Evolutionary conservation across 2,797 vertebrate genomes (phyloP).

Genomic region (Falco naumanni): DNA sequence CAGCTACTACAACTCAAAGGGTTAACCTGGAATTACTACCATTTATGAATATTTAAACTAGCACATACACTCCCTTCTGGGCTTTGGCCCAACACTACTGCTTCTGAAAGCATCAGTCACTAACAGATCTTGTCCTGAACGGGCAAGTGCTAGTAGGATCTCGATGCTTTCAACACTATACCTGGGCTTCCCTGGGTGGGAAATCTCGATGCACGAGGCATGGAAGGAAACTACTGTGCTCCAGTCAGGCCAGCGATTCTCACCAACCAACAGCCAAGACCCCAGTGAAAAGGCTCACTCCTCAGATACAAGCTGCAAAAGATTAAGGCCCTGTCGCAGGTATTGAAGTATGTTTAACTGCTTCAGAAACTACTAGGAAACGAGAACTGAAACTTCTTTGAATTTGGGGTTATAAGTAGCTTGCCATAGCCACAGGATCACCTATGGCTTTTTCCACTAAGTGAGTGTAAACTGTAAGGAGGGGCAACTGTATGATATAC

Average conservation of each 20-base stretch:
- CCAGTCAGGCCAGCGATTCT: not conserved
- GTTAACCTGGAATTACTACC: not conserved
- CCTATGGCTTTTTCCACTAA: not conserved
- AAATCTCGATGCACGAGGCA: not conserved
- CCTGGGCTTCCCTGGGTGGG: not conserved
- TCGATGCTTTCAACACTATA: not conserved
- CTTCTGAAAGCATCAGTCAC: not conserved
- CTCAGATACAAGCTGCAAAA: not conserved
- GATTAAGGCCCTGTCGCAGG: not conserved
- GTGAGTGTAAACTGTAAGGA: not conserved
- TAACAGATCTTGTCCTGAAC: not conserved
- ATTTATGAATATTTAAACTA: not conserved
- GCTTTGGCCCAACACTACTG: not conserved
- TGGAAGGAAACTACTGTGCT: not conserved
- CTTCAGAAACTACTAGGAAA: not conserved
- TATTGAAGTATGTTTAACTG: not conserved
- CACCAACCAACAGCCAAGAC: not conserved
- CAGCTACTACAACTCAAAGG: not conserved
- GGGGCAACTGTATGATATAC: not conserved
- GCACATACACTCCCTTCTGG: not conserved
- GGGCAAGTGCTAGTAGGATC: not conserved
- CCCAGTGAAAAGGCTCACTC: not conserved
- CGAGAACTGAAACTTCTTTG: not conserved
- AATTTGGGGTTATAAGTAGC: not conserved
- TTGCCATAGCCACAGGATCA: not conserved